A percentile compares a stretch with the other conserved stretches of the same genome.
Evolutionary conservation across 1,140 invertebrate species (phyloP).

Genomic region (Drosophila bipectinata): DNA sequence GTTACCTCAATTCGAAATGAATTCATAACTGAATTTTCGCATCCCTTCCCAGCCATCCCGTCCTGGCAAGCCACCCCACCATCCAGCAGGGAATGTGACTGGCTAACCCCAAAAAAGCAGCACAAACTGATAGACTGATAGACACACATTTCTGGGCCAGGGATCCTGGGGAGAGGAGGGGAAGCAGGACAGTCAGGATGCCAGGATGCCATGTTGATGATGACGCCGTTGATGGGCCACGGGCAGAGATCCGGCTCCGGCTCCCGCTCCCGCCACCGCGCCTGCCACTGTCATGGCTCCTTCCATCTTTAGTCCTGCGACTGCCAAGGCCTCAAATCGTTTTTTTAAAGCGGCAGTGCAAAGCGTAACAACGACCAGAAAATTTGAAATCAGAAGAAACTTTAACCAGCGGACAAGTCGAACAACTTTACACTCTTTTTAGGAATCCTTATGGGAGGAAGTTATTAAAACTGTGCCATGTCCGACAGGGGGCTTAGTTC

Average conservation of each 20-base stretch:
- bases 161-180: background rate
- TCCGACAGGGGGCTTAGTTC: background rate
- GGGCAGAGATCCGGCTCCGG: background rate
- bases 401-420: background rate
- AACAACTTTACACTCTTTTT: conserved; percentile 14
- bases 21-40: conserved; percentile 83
- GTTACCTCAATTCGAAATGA: conserved; percentile 84
- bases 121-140: conserved; percentile 32
- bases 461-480: background rate
- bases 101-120: conserved; percentile 46
- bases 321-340: conserved; percentile 39
- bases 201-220: conserved; percentile 47
- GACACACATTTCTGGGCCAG: conserved; percentile 9
- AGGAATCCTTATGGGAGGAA: background rate
- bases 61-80: conserved; percentile 21
- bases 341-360: conserved; percentile 51
- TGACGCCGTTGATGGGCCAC: conserved; percentile 39
- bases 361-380: conserved; percentile 23
- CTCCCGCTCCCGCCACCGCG: background rate
- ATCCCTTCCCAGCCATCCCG: conserved; percentile 36
- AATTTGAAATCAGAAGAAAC: conserved; percentile 28
- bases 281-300: background rate
- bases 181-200: background rate
- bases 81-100: conserved; percentile 44
- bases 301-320: conserved; percentile 18